Base-by-base conservation (phyloP, 2,888 invertebrate genomes). In the Mimumesa dahlbomi region DNA sequence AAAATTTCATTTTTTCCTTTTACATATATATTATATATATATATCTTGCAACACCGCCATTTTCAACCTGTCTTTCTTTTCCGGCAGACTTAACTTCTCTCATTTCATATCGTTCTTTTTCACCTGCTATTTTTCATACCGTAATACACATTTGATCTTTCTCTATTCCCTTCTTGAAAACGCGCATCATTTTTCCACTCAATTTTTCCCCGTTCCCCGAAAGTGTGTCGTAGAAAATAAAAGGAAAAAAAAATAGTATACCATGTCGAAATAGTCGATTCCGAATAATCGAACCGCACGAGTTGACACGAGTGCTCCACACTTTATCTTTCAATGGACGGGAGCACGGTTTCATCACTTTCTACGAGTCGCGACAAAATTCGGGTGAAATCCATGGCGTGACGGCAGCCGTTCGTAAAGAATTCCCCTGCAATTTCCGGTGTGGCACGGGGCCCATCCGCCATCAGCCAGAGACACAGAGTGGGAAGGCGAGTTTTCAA, bases 341-440 rank as follows among this genome's bases (percentile, higher is more conserved):
- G n/a, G n/a, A n/a, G n/a, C n/a, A n/a, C n/a, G n/a, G n/a, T n/a
- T n/a, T n/a, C n/a, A n/a, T n/a, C n/a, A n/a, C n/a, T 29, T 29
- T 29, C 4, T 6, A 50, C 52, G 42, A 21, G 59, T 52, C 52
- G 31, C 48, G 40, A n/a, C 34, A 46, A 67, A 69, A 67, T 46
- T 29, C 48, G 52, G 65, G 46, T 29, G 62, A 34, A 54, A 43
- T n/a, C n/a, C n/a, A n/a, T n/a, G n/a, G n/a, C n/a, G n/a, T 45
- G 13, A 21, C 34, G 11, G 36, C 7, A 62, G 46, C 61, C 18
- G 54, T 59, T 77, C 80, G 71, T 75, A 58, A 80, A 79, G 72
- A 80, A 79, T 79, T 79, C 65, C 74, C 62, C 61, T 63, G 73
- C 69, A 79, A 80, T 80, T 79, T 80, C 73, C 73, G 73, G 50